Base-by-base conservation (phyloP, 2,888 invertebrate genomes). In the Machimus rusticus region DNA sequence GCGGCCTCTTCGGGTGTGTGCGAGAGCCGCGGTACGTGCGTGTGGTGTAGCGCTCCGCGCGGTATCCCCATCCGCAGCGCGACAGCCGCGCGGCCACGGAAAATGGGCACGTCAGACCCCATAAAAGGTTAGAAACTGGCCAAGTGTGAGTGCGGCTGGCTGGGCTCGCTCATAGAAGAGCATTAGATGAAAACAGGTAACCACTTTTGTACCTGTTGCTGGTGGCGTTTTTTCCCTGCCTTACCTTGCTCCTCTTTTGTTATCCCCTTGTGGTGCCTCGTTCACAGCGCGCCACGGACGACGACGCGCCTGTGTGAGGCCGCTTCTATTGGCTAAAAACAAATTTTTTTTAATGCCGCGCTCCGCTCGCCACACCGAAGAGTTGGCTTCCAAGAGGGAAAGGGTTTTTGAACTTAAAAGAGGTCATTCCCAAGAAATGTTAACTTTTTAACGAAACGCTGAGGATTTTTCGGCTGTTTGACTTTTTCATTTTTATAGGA, bases 371-470 rank as follows among this genome's bases (percentile, higher is more conserved):
- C 57, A 74, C 74, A 57, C 57, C 23, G 57, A 39, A 66, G 28
- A n/a, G 77, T 19, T 79, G 43, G 66, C 78, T 86, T 57, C 78
- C 86, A 86, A 86, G 78, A 78, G 86, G 86, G 78, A 86, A 86
- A 78, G 86, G 86, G 78, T 86, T 86, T 46, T 78, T 86, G 86
- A 86, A 86, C 86, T 86, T 86, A 86, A 86, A 86, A 78, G 86
- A 86, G 86, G 86, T 86, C 86, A 86, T 57, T 86, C 57, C 77
- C 66, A 86, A 78, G 78, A 85, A 85, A 74, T 85, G 74, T 82
- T 85, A 85, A 85, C 85, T 85, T 85, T 85, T 85, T 76, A 37
- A 34, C 46, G 43, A 74, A 85, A 43, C 74, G 43, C 28, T 82
- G 85, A 85, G 74, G 85, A 85, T 74, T 85, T 74, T 76, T 74